A percentile compares a stretch with the other conserved stretches of the same genome.
Evolutionary conservation across 2,797 vertebrate genomes (phyloP).

Genomic region (Sebastes trivittatus): DNA sequence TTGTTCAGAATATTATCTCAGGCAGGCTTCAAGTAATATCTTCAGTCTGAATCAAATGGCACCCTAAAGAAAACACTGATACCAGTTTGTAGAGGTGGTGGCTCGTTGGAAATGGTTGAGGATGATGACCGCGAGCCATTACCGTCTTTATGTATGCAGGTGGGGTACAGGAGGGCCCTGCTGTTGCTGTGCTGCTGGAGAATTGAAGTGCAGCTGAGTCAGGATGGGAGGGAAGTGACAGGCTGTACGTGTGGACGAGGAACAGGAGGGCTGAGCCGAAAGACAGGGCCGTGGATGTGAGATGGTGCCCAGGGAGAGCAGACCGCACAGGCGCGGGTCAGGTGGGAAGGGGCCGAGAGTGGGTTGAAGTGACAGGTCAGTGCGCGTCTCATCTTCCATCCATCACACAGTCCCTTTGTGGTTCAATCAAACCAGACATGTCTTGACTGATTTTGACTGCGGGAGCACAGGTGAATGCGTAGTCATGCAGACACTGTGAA

Average conservation of each 20-base stretch:
- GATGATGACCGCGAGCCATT: constrained; percentile 1
- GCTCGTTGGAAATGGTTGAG: background rate
- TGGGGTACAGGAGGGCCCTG: background rate
- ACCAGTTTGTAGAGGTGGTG: background rate
- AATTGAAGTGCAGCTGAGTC: constrained; percentile 18
- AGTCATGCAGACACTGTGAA: constrained; percentile 58
- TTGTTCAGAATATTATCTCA: constrained; percentile 55
- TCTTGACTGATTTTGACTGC: constrained; percentile 58
- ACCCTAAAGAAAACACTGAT: constrained; percentile 9
- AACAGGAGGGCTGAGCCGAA: constrained; percentile 19
- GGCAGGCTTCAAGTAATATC: constrained; percentile 49
- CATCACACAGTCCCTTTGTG: constrained; percentile 70
- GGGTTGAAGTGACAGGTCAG: constrained; percentile 68
- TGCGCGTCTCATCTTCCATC: constrained; percentile 63
- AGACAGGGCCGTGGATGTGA: constrained; percentile 43
- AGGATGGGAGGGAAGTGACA: constrained; percentile 27
- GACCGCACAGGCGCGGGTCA: constrained; percentile 43
- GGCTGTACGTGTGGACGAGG: constrained; percentile 11
- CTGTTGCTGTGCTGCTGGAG: background rate
- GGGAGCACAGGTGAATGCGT: constrained; percentile 40
- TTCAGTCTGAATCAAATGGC: constrained; percentile 41
- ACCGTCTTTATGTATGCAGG: constrained; percentile 1
- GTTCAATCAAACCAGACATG: constrained; percentile 52
- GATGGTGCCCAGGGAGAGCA: constrained; percentile 36
- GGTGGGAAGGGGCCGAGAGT: constrained; percentile 1